Evolutionary conservation across 1,140 invertebrate genomes (phyloP), one percentile per base, ranked within the genome.

Genomic region (Euschistus heros): DNA sequence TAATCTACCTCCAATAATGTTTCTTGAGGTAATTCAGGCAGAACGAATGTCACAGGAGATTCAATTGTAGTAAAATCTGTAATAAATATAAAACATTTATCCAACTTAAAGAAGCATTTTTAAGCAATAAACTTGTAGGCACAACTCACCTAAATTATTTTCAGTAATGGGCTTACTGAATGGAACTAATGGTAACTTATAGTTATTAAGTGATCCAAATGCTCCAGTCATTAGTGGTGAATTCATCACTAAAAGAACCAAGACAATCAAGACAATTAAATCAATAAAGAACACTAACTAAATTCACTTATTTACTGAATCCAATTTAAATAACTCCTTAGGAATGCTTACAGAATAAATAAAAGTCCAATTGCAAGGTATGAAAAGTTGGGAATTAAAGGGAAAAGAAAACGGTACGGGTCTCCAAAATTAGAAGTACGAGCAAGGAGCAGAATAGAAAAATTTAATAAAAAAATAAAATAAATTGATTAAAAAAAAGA

Each of bases 1-100:
- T 8, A 1, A 26, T 17, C 5, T 70, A 87, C 86, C 73, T 95
- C 92, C 68, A 97, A 82, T 20, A 98, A 79, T 22, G 94, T 97
- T 78, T 98, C 95, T 76, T 97, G 92, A 44, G 92, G 90, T 63
- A 98, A 77, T 75, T 97, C 94, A 7, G 93, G 93, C 27, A 88
- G 84, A 26, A 91, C 83, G 77, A 95, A 96, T 67, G 85, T 85
- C 67, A 89, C 82, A 65, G 85, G 86, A 44, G 67, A 62, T 17
- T 72, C 71, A 54, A 66, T 67, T 33, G 67, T 69, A 24, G 65
- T 68, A 47, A 72, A 62, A 52, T 72, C 71, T 73, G 65, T 47
- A 69, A 68, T 1, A 1, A 54, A 54, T 54, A 54, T n/a, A 13
- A 54, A 54, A n/a, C 15, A 54, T 54, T 54, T 54, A 26, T 7